Evolutionary conservation across 2,888 invertebrate species (phyloP).

Genomic region (Folsomia candida): DNA sequence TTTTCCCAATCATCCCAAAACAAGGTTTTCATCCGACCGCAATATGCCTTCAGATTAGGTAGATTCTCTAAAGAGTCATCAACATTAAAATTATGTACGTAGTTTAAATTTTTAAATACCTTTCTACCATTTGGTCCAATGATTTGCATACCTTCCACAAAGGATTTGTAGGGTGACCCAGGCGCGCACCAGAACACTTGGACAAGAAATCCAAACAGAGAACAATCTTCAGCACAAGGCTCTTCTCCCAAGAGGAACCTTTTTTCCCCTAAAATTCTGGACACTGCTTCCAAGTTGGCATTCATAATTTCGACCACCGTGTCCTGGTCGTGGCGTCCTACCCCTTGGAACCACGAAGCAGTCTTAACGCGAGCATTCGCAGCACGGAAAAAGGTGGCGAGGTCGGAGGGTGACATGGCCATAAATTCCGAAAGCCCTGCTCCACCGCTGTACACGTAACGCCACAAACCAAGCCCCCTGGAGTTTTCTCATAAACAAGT

Average conservation of each 20-base stretch:
- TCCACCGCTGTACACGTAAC: constrained; percentile 34
- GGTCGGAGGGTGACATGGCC: constrained; percentile 8
- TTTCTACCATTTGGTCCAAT: neutral
- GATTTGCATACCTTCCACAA: constrained; percentile 43
- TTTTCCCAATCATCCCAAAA: constrained; percentile 44
- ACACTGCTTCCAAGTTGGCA: constrained; percentile 34
- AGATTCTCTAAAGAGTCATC: constrained; percentile 20
- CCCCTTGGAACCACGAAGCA: constrained; percentile 37
- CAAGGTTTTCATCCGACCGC: constrained; percentile 35
- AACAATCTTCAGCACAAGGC: constrained; percentile 52
- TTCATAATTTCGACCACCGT: constrained; percentile 39
- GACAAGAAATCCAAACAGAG: constrained; percentile 54
- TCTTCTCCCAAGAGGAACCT: constrained; percentile 46
- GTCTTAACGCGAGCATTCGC: constrained; percentile 16
- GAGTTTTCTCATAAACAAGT: neutral
- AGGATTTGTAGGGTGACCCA: constrained; percentile 47
- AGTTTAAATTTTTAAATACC: neutral
- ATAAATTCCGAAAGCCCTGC: constrained; percentile 24
- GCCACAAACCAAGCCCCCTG: constrained; percentile 39
- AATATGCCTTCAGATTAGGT: constrained; percentile 37
- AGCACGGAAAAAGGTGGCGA: constrained; percentile 7
- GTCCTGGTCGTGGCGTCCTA: constrained; percentile 42
- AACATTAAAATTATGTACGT: too few species aligned
- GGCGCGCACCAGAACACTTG: constrained; percentile 53
- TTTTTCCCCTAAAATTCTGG: constrained; percentile 41